Evolutionary conservation across 2,113 vertebrate genomes (phyloP), one percentile per base, ranked within the genome.

Genomic region (Mastomys natalensis): DNA sequence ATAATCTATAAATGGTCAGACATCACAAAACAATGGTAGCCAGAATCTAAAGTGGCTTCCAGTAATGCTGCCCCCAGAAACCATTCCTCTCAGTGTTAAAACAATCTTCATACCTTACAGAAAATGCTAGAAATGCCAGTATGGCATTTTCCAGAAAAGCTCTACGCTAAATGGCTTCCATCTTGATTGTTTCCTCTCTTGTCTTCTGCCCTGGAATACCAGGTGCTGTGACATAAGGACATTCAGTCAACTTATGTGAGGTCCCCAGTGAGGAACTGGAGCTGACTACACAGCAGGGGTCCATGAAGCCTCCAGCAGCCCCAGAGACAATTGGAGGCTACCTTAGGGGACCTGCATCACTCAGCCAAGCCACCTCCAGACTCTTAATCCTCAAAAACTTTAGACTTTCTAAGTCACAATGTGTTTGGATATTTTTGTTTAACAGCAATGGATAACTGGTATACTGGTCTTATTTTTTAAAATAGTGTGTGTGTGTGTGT

Each of bases 281-380:
- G 55, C 48, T 0, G 0, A 29, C 0, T 1, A 22, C 34, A 4
- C 0, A 62, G 24, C 12, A 53, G 55, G 43, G 29, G 31, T 37
- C 34, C 45, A 53, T 17, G 29, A 29, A 29, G n/a, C 26, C 45
- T 77, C 77, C 5, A 13, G 2, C n/a, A 22, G 51, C 66, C 74
- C 58, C 34, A 53, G 74, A 1, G 9, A 2, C 37, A 16, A 21
- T 22, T 37, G 29, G 77, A 89, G 37, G 22, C 26, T 51, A 81
- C 43, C 34, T 48, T 7, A 12, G 40, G 43, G 72, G 45, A 29
- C 4, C 40, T 31, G 64, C 51, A 24, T 45, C 73, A 43, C 68
- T 70, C 60, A 29, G 62, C 26, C 34, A 37, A 92, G 70, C 88
- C 16, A 5, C 1, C 9, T 64, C n/a, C 1, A 3, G 84, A 34